A percentile compares a stretch with the other conserved stretches of the same genome.
Evolutionary conservation across 2,113 vertebrate genomes (phyloP).

Genomic region (Cochlearius cochlearius): DNA sequence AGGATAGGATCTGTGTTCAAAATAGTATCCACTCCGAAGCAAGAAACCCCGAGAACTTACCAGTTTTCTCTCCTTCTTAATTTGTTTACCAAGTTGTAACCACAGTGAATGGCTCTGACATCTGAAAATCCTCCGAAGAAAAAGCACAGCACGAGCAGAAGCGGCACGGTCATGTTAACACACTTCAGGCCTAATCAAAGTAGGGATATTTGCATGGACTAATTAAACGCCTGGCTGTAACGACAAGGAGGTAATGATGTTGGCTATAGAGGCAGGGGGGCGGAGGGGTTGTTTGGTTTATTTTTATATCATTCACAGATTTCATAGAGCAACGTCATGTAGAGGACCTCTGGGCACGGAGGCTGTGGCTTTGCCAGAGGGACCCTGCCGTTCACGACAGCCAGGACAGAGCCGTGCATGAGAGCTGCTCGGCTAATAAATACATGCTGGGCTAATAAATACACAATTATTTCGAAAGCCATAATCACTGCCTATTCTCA

Average conservation of each 20-base stretch:
- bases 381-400: not conserved
- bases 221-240: slow-evolving; percentile 1
- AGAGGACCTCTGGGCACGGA: not conserved
- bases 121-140: not conserved
- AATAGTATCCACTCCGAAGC: not conserved
- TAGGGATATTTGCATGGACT: not conserved
- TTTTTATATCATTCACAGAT: not conserved
- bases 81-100: not conserved
- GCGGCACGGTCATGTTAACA: not conserved
- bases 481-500: not conserved
- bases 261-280: not conserved
- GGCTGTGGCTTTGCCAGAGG: not conserved
- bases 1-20: not conserved
- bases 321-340: not conserved
- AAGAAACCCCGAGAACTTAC: not conserved
- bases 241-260: not conserved
- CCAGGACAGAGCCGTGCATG: fast-evolving
- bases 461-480: not conserved
- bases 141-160: not conserved
- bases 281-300: not conserved
- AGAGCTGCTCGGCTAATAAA: not conserved
- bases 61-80: not conserved
- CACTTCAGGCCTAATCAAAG: not conserved
- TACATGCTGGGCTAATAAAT: not conserved
- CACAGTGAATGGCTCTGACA: not conserved